These are phyloP conservation scores for Rhadinocentrus ornatus DNA, from an alignment of 2,797 vertebrate genomes.

Conservation along the genomic window DNA sequence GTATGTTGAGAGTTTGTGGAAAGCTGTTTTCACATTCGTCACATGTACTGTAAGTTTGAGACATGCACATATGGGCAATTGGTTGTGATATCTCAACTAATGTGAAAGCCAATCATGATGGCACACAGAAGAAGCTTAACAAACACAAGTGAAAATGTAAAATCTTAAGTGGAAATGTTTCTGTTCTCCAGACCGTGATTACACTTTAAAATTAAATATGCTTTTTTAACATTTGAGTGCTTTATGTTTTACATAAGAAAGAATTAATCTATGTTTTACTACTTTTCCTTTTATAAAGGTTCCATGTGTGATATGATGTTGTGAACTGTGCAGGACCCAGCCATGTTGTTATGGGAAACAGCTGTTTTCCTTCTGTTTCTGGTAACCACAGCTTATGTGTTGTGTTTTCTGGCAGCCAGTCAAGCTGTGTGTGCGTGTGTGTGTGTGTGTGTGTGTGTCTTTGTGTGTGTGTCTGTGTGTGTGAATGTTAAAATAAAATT, in stretches of 20 bases:
- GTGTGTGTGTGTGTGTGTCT: too few species aligned
- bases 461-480: too few species aligned
- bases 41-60: constrained; percentile 34
- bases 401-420: background rate
- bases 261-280: background rate
- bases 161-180: background rate
- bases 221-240: background rate
- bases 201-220: background rate
- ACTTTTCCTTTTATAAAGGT: background rate
- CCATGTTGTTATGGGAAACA: background rate
- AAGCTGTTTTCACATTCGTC: constrained; percentile 38
- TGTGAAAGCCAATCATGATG: constrained; percentile 18
- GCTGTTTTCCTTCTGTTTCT: background rate
- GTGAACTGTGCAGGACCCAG: too few species aligned
- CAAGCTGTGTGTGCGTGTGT: background rate
- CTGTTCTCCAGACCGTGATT: too few species aligned
- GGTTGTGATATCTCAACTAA: constrained; percentile 23
- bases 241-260: background rate
- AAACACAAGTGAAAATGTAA: background rate
- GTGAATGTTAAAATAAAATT: too few species aligned
- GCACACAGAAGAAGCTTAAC: constrained; percentile 1
- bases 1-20: constrained; percentile 31
- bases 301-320: too few species aligned
- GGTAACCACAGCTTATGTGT: background rate
- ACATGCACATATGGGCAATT: constrained; percentile 35